Evolutionary conservation across 2,797 vertebrate species (phyloP).

Genomic region (Halcyon smyrnensis): DNA sequence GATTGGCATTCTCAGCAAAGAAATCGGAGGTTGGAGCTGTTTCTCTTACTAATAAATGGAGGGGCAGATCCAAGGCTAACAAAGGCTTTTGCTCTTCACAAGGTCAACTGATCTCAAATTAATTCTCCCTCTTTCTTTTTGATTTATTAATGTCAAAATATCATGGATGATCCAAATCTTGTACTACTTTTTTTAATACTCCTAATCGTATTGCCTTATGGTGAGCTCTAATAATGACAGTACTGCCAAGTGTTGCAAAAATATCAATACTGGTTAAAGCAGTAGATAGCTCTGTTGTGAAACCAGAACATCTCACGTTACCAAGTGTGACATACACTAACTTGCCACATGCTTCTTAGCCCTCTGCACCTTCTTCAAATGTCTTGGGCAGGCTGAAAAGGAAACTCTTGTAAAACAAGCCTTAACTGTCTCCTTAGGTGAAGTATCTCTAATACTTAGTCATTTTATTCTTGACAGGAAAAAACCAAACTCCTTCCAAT

Average conservation of each 20-base stretch:
- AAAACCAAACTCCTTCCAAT: neutral
- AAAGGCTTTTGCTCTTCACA: neutral
- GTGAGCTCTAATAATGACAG: neutral
- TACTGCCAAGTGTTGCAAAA: neutral
- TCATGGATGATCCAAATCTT: neutral
- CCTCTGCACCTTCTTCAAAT: neutral
- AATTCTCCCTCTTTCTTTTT: neutral
- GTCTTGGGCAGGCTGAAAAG: neutral
- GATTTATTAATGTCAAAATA: neutral
- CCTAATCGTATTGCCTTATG: neutral
- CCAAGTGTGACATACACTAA: neutral
- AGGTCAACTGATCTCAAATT: neutral
- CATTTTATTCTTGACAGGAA: neutral
- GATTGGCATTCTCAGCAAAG: neutral
- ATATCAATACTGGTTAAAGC: neutral
- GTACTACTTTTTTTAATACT: neutral
- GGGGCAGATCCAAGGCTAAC: neutral
- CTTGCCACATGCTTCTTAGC: neutral
- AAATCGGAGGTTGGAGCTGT: neutral
- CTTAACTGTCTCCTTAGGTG: conserved; percentile 13
- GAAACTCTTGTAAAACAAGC: neutral
- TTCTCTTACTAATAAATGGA: neutral
- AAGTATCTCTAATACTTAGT: neutral
- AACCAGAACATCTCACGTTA: neutral
- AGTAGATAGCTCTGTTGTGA: neutral